Conservation (phyloP, 2,888 invertebrate genomes). For the Stratiomys singularior region DNA sequence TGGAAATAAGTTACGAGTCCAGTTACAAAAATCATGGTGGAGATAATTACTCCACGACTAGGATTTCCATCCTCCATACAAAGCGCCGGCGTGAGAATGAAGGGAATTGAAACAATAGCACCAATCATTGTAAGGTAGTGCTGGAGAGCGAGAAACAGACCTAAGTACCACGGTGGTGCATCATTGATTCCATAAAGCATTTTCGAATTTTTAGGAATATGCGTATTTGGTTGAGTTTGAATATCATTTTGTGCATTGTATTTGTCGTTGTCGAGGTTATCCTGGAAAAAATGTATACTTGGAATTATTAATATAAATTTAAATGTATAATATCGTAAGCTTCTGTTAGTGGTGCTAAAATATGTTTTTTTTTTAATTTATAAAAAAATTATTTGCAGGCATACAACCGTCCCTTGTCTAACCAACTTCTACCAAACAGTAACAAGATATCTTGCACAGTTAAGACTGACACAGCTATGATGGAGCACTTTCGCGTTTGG, state of each 20-base stretch:
- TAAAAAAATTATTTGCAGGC: no score
- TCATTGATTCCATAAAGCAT: slow-evolving; percentile 80
- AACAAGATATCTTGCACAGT: no score
- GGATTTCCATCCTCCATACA: slow-evolving; percentile 82
- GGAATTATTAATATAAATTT: no score
- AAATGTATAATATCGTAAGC: no score
- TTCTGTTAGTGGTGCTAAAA: no score
- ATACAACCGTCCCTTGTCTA: no score
- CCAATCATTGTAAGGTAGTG: slow-evolving; percentile 89
- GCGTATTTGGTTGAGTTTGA: slow-evolving; percentile 32
- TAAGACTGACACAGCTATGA: no score
- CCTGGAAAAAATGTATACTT: slow-evolving; percentile 1
- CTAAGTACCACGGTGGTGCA: slow-evolving; percentile 84
- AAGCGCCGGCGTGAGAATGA: slow-evolving; percentile 81
- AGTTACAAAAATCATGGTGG: slow-evolving; percentile 85
- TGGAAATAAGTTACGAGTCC: slow-evolving; percentile 81
- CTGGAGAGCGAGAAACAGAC: slow-evolving; percentile 84
- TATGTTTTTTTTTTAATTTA: no score
- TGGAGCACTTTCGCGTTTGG: no score
- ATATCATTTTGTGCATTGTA: not conserved
- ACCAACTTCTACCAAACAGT: no score
- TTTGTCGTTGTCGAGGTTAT: not conserved
- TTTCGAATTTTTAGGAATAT: slow-evolving; percentile 61
- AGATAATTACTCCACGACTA: slow-evolving; percentile 78
- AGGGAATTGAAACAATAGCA: slow-evolving; percentile 83